Evolutionary conservation across 2,888 invertebrate genomes (phyloP), one percentile per base, ranked within the genome.

Genomic region (Noctua janthe): DNA sequence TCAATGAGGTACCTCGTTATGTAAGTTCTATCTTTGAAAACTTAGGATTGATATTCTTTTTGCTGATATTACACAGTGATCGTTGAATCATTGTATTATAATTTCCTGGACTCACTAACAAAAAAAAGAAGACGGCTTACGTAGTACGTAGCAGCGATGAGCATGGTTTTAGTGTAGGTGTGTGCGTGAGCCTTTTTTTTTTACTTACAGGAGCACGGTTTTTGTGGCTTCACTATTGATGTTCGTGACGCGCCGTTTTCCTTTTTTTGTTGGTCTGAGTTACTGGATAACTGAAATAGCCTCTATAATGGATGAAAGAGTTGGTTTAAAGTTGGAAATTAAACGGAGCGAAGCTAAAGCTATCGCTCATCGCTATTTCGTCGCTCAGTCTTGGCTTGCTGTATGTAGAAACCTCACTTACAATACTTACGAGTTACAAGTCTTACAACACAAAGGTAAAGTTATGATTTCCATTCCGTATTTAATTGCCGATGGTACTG

Each of bases 401-500:
- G 56, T 76, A 75, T 76, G 81, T 64, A 64, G 49, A 74, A 81
- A 76, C 67, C 29, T 70, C 72, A 77, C 56, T 47, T 66, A 74
- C 73, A 74, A 74, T 80, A 69, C 67, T 35, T 35, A 66, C 64
- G 39, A n/a, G 75, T 54, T 54, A 69, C 49, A 81, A 62, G 43
- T 13, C 73, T 88, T 88, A 76, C 83, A 81, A 82, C 74, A 85
- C 39, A 78, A 13, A 49, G 71, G 67, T 66, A 78, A 70, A 71
- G 29, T 67, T 70, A 82, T 81, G 74, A 79, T 84, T 88, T 85
- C 76, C 75, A 82, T 83, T 77, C 78, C 70, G 35, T 62, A 35
- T 67, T 78, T 87, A 89, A 88, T 89, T 84, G 80, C 71, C 66
- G 80, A 78, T 85, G 67, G 78, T 80, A 77, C 70, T 76, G 70